These are phyloP conservation scores for Catharus ustulatus DNA, from an alignment of 2,797 vertebrate species.

Conservation along the genomic window DNA sequence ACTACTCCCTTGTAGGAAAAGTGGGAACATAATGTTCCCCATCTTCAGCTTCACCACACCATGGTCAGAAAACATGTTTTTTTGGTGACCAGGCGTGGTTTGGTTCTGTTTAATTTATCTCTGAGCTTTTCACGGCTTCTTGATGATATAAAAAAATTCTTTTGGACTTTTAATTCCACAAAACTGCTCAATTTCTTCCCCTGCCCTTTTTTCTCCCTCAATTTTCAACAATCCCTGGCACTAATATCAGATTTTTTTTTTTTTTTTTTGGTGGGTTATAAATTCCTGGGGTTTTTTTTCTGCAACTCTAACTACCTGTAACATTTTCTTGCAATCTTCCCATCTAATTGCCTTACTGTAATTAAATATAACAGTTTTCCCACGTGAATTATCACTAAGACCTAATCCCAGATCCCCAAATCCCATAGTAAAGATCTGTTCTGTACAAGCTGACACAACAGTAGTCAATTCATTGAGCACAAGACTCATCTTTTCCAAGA, in stretches of 20 bases:
- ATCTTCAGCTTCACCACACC: background rate
- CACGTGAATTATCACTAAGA: background rate
- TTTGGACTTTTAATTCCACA: background rate
- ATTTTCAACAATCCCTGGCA: background rate
- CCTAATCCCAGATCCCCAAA: constrained; percentile 33
- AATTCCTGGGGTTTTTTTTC: background rate
- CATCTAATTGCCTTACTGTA: background rate
- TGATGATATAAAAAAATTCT: background rate
- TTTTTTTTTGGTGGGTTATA: background rate
- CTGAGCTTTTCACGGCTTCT: background rate
- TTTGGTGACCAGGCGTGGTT: background rate
- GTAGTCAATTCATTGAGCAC: constrained; percentile 41
- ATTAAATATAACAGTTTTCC: constrained; percentile 15
- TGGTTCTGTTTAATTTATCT: background rate
- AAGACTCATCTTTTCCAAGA: constrained; percentile 30
- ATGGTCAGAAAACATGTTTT: background rate
- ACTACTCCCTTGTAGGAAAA: background rate
- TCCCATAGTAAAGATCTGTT: constrained; percentile 40
- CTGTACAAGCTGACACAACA: constrained; percentile 29
- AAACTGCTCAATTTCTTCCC: accelerated
- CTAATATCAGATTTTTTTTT: background rate
- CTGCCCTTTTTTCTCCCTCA: background rate
- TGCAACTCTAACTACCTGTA: background rate
- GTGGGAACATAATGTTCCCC: background rate
- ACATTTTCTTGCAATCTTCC: background rate